A percentile compares a stretch with the other conserved stretches of the same genome.
Conservation (phyloP, 2,797 vertebrate species). For the Spheniscus humboldti region DNA sequence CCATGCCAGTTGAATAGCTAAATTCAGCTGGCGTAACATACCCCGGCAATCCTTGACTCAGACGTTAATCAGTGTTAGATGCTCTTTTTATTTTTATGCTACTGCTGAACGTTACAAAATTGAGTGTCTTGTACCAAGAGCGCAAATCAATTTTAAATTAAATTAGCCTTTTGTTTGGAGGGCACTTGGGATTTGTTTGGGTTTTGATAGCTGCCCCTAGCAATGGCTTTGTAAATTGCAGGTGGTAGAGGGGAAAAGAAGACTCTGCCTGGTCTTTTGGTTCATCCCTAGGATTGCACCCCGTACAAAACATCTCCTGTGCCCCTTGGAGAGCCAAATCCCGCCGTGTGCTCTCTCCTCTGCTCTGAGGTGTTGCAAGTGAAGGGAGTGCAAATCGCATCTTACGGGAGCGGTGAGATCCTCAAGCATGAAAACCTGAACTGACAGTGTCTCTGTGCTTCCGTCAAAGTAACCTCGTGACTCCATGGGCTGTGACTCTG, state of each 20-base stretch:
- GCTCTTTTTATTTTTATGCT: conserved; percentile 24
- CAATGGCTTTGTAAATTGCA: neutral
- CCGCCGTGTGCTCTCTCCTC: rapidly evolving
- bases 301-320: rapidly evolving
- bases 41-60: conserved; percentile 4
- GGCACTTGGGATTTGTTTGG: neutral
- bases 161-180: conserved; percentile 16
- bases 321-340: neutral
- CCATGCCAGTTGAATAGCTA: neutral
- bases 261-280: neutral
- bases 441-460: neutral
- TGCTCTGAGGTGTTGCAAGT: neutral
- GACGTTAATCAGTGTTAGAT: conserved; percentile 12
- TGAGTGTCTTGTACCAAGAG: neutral
- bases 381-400: neutral
- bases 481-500: neutral
- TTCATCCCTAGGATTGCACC: neutral
- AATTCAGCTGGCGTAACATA: neutral
- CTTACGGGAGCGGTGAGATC: neutral
- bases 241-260: neutral
- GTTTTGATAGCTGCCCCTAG: neutral
- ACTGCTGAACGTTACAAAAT: neutral
- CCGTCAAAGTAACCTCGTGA: neutral
- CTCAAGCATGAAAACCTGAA: neutral
- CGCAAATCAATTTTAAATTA: conserved; percentile 22